Percentiles rank a stretch among this genome's conserved stretches.
Conservation (phyloP, 2,888 invertebrate species). For the Anoplius nigerrimus region DNA sequence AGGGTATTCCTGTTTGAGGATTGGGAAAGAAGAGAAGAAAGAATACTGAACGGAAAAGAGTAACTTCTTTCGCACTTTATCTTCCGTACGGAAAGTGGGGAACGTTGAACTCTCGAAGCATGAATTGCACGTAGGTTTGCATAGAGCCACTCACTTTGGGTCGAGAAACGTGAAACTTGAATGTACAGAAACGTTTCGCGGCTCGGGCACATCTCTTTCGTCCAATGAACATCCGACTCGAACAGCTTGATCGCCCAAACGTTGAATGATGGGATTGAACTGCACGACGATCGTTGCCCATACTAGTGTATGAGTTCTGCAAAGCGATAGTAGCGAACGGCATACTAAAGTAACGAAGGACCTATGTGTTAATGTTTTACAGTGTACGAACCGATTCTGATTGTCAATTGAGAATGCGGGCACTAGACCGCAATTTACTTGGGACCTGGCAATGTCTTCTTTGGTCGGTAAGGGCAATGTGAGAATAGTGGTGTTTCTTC, state of each 20-base stretch:
- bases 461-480: slow-evolving; percentile 77
- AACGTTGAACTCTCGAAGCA: no score
- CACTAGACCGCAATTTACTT: slow-evolving; percentile 65
- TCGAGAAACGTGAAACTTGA: slow-evolving; percentile 78
- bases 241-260: slow-evolving; percentile 88
- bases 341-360: neutral
- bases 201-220: slow-evolving; percentile 73
- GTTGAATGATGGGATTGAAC: slow-evolving; percentile 89
- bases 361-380: slow-evolving; percentile 1
- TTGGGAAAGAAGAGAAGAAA: neutral
- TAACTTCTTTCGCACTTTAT: no score
- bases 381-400: slow-evolving; percentile 69
- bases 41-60: no score
- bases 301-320: slow-evolving; percentile 80
- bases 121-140: no score
- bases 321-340: neutral
- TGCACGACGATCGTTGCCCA: slow-evolving; percentile 88
- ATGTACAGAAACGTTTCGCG: slow-evolving; percentile 76
- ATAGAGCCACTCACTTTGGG: slow-evolving; percentile 74
- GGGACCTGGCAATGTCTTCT: slow-evolving; percentile 34
- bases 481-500: slow-evolving; percentile 77
- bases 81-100: no score
- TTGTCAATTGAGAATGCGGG: slow-evolving; percentile 68
- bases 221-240: slow-evolving; percentile 86
- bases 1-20: slow-evolving; percentile 8